phyloP scores from a whole-genome alignment of 2,113 vertebrate species.

The Empidonax alnorum region DNA sequence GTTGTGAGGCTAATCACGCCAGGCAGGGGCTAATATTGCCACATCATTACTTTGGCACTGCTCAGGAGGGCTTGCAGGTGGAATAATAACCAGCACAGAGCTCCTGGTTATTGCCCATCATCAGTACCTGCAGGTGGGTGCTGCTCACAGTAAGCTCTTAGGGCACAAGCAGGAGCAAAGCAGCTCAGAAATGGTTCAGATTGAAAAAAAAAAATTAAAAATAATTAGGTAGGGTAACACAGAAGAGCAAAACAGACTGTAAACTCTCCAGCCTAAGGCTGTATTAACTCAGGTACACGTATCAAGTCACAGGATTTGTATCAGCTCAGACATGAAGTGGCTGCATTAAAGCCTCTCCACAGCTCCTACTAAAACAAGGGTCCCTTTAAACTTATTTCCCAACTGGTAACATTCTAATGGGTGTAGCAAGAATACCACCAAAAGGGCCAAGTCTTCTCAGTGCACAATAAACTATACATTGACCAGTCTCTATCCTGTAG shows the following conservation, averaged over 20 bases:
- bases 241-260: not conserved
- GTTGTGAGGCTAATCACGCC: not conserved
- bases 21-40: not conserved
- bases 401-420: not conserved
- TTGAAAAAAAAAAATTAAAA: not conserved
- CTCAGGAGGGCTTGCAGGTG: not conserved
- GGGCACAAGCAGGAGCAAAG: not conserved
- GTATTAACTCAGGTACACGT: accelerated
- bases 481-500: not conserved
- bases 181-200: not conserved
- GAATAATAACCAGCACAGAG: not conserved
- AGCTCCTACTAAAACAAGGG: not conserved
- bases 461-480: not conserved
- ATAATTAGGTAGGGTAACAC: not conserved
- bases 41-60: not conserved
- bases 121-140: not conserved
- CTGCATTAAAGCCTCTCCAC: not conserved
- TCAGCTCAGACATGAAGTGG: not conserved
- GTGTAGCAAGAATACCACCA: not conserved
- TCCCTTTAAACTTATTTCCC: not conserved
- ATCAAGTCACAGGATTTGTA: not conserved
- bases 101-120: not conserved
- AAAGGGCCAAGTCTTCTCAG: not conserved
- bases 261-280: not conserved
- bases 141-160: not conserved